Evolutionary conservation across 2,888 invertebrate species (phyloP).

Genomic region (Notocelia uddmanniana): DNA sequence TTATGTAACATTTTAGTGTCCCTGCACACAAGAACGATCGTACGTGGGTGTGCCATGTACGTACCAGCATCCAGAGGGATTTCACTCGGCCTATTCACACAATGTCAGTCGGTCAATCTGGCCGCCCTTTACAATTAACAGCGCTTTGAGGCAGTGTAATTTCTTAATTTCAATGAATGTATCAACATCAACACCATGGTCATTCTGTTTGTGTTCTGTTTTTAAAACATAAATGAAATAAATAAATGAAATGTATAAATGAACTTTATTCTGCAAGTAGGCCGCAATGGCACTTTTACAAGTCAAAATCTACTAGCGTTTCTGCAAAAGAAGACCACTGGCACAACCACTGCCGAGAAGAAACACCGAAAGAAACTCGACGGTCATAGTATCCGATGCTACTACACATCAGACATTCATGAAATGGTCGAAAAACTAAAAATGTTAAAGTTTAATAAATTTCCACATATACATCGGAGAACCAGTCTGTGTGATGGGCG

Average conservation of each 20-base stretch:
- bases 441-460: background rate
- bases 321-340: too few species aligned
- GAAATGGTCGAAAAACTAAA: background rate
- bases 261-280: too few species aligned
- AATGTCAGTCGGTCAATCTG: constrained; percentile 54
- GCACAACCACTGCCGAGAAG: too few species aligned
- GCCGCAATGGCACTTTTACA: too few species aligned
- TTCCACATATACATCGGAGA: background rate
- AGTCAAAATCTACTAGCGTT: too few species aligned
- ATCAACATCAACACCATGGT: too few species aligned
- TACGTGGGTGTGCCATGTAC: constrained; percentile 20
- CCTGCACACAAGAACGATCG: constrained; percentile 33
- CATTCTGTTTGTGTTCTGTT: too few species aligned
- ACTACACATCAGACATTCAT: background rate
- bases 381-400: too few species aligned
- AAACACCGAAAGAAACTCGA: too few species aligned
- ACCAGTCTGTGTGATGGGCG: background rate
- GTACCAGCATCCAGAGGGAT: constrained; percentile 53
- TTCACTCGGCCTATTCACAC: constrained; percentile 52
- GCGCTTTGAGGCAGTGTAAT: constrained; percentile 14
- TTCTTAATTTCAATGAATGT: too few species aligned
- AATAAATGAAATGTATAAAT: too few species aligned
- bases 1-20: constrained; percentile 42
- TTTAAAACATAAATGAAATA: too few species aligned
- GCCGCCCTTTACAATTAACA: constrained; percentile 46